A percentile compares a stretch with the other conserved stretches of the same genome.
Conservation (phyloP, 2,113 vertebrate genomes). For the Sorex fumeus region DNA sequence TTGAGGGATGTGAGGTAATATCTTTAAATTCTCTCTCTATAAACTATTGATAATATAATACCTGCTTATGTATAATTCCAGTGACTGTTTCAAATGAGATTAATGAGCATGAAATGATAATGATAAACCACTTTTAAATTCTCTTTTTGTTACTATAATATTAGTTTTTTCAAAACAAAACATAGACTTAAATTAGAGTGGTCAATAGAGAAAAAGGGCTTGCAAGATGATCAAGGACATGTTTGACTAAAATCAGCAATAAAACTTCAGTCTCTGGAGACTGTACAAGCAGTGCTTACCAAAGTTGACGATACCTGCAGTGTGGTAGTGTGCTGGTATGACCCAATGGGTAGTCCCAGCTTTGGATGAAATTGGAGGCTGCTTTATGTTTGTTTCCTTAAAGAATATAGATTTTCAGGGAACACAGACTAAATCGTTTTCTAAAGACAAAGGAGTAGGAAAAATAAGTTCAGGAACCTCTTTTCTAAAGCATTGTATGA, state of each 20-base stretch:
- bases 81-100: neutral
- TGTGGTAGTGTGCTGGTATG: too few species aligned
- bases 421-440: too few species aligned
- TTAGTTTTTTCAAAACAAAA: slow-evolving; percentile 43
- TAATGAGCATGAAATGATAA: neutral
- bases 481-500: neutral
- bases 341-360: too few species aligned
- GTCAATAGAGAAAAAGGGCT: slow-evolving; percentile 1
- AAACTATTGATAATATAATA: slow-evolving; percentile 14
- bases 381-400: too few species aligned
- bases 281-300: too few species aligned
- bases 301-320: too few species aligned
- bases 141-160: neutral
- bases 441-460: too few species aligned
- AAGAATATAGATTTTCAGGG: too few species aligned
- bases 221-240: neutral
- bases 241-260: neutral
- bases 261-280: neutral
- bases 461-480: too few species aligned
- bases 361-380: too few species aligned
- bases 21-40: neutral
- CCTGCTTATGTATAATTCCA: neutral
- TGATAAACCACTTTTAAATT: slow-evolving; percentile 14
- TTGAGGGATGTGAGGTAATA: neutral
- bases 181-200: neutral